Evolutionary conservation across 1,140 invertebrate species (phyloP), one percentile per base, ranked within the genome.

Genomic region (Psix sp.): DNA sequence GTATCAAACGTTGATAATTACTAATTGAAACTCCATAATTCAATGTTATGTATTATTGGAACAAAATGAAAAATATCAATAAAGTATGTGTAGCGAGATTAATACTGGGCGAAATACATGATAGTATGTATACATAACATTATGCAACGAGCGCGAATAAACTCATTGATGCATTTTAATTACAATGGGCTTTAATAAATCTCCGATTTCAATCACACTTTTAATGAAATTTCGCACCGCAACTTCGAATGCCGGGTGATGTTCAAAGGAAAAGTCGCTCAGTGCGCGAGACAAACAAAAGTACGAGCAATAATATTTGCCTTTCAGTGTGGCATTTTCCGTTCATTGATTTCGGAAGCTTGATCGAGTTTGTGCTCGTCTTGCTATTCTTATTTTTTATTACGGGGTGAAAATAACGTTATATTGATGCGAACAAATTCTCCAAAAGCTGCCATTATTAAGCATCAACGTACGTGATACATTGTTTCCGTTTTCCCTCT

Each of bases 361-460:
- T 65, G 54, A 65, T 65, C 38, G 40, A 65, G 13, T 62, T 43
- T 51, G 10, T 5, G 21, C 7, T 24, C 7, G 5, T 10, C n/a
- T 33, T n/a, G n/a, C n/a, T 4, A n/a, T n/a, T 33, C 10, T 3
- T 36, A 35, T 18, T 43, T 63, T 63, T 63, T 63, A 46, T 45
- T 65, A 52, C 29, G 17, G 18, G 16, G 26, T 20, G 21, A 63
- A 73, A 78, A 76, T 48, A 36, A 60, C 78, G 78, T 77, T 74
- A 73, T 46, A 76, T 68, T 75, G 74, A 68, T 59, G 72, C 40
- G 60, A 76, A 54, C 67, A 70, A 72, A 74, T 52, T 59, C 68
- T 48, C 36, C 45, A 57, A 59, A n/a, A 56, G 62, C 66, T 49
- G 33, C 60, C 42, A 54, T 71, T 66, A 71, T 71, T 66, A 57